Evolutionary conservation across 2,113 vertebrate species (phyloP).

Genomic region (Xyliphius kryptos): DNA sequence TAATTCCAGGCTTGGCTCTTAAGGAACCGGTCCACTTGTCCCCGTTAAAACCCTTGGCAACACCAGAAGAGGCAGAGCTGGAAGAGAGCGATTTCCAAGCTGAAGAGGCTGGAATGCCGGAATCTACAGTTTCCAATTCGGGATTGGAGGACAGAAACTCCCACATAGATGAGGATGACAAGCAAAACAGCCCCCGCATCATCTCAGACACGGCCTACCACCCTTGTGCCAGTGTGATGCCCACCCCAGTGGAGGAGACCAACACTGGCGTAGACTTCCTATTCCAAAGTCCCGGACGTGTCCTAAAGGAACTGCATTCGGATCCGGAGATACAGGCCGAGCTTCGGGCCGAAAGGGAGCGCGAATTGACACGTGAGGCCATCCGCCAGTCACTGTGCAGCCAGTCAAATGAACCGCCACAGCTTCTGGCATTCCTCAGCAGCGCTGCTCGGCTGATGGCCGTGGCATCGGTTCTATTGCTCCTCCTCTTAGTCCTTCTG

Average conservation of each 20-base stretch:
- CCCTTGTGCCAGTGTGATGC: constrained; percentile 90
- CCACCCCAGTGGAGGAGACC: constrained; percentile 81
- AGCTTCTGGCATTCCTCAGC: constrained; percentile 79
- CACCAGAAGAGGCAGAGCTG: constrained; percentile 44
- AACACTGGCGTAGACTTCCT: constrained; percentile 80
- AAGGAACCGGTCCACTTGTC: constrained; percentile 59
- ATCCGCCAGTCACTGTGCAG: constrained; percentile 68
- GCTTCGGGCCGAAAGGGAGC: constrained; percentile 80
- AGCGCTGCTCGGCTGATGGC: constrained; percentile 75
- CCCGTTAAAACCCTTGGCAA: constrained; percentile 52
- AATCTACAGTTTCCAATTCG: background rate
- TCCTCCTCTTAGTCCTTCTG: constrained; percentile 76
- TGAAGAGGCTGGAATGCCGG: constrained; percentile 11
- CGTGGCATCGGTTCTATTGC: constrained; percentile 59
- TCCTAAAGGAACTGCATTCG: constrained; percentile 76
- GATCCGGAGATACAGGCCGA: constrained; percentile 86
- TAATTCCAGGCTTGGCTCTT: constrained; percentile 34
- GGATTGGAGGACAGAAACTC: constrained; percentile 48
- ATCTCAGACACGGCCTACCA: constrained; percentile 89
- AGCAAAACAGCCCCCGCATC: constrained; percentile 69
- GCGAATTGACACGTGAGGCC: constrained; percentile 76
- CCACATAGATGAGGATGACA: constrained; percentile 64
- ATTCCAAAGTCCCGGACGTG: constrained; percentile 80
- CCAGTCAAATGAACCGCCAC: constrained; percentile 71
- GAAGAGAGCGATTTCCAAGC: constrained; percentile 37